Evolutionary conservation across 2,113 vertebrate genomes (phyloP).

Genomic region (Malaclemys terrapin): DNA sequence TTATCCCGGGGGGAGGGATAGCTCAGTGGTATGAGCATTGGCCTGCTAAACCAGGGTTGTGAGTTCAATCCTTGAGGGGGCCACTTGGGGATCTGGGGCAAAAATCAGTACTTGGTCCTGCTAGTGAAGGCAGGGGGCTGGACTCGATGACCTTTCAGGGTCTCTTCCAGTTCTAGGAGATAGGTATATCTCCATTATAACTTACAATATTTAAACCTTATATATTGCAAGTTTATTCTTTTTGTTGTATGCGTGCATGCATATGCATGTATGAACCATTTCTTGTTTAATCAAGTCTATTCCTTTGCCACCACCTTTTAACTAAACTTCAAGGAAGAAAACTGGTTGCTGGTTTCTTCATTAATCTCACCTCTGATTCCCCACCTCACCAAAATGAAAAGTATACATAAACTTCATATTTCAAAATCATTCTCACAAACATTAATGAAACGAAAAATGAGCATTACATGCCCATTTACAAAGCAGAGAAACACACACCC

Average conservation of each 20-base stretch:
- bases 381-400: background rate
- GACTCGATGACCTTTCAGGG: too few species aligned
- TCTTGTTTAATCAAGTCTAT: background rate
- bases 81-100: too few species aligned
- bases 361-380: background rate
- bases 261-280: background rate
- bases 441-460: background rate
- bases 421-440: background rate
- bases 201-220: background rate
- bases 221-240: background rate
- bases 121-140: too few species aligned
- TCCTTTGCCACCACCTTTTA: background rate
- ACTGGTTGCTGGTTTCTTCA: background rate
- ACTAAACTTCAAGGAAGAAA: background rate
- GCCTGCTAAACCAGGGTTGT: too few species aligned
- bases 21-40: too few species aligned
- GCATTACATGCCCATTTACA: background rate
- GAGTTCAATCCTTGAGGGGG: too few species aligned
- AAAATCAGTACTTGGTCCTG: too few species aligned
- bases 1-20: background rate
- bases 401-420: background rate
- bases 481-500: background rate
- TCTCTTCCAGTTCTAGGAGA: too few species aligned
- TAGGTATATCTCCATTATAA: too few species aligned
- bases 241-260: background rate